Evolutionary conservation across 2,888 invertebrate genomes (phyloP).

Genomic region (Noctua pronuba): DNA sequence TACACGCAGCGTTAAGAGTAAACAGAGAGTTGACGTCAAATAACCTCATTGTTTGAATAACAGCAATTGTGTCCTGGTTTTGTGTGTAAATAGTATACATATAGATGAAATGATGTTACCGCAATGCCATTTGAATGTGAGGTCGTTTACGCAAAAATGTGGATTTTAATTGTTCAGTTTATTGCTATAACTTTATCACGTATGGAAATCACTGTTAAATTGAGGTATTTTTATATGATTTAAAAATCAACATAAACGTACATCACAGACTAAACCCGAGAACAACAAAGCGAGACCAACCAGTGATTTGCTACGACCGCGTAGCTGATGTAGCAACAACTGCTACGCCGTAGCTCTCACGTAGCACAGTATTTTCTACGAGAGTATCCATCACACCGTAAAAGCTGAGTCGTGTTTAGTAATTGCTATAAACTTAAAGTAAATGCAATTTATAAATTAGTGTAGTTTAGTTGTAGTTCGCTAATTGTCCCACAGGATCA

Average conservation of each 20-base stretch:
- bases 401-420: constrained; percentile 9
- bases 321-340: constrained; percentile 44
- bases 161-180: background rate
- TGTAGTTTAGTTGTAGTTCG: too few species aligned
- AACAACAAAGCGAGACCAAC: constrained; percentile 17
- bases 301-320: constrained; percentile 43
- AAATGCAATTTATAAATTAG: constrained; percentile 4
- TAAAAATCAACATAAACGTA: background rate
- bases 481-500: too few species aligned
- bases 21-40: constrained; percentile 64
- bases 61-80: constrained; percentile 57
- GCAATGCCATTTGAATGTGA: constrained; percentile 31
- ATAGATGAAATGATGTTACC: constrained; percentile 51
- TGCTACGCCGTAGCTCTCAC: constrained; percentile 51
- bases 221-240: background rate
- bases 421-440: background rate
- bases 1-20: constrained; percentile 58
- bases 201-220: background rate
- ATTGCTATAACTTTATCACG: constrained; percentile 1
- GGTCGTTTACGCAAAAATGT: background rate
- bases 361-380: constrained; percentile 34
- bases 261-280: background rate
- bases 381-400: constrained; percentile 2
- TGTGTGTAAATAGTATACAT: constrained; percentile 61
- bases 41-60: constrained; percentile 66